Conservation (phyloP, 2,797 vertebrate genomes). For the Anableps anableps region DNA sequence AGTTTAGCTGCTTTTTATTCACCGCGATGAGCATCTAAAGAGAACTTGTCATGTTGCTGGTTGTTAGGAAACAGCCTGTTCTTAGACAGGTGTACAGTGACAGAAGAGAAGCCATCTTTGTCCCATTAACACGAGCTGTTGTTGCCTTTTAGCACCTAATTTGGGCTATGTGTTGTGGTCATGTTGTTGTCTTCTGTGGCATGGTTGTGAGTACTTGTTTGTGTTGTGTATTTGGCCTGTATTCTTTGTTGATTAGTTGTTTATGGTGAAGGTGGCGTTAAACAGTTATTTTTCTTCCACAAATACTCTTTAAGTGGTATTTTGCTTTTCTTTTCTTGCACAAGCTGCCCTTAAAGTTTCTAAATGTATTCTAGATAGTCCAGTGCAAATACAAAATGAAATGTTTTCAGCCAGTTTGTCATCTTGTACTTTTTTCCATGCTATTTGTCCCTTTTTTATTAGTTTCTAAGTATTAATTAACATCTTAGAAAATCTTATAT, state of each 20-base stretch:
- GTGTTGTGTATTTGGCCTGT: conserved; percentile 58
- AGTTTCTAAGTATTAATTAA: neutral
- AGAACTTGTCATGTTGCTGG: conserved; percentile 6
- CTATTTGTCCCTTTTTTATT: no score
- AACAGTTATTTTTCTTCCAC: neutral
- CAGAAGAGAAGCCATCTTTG: conserved; percentile 7
- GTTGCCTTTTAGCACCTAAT: conserved; percentile 3
- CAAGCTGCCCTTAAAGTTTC: neutral
- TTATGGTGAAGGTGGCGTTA: conserved; percentile 11
- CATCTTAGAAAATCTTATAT: neutral
- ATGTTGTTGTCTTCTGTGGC: conserved; percentile 58
- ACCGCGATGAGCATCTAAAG: conserved; percentile 10
- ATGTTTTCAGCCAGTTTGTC: neutral
- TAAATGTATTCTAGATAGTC: neutral
- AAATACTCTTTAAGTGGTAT: neutral
- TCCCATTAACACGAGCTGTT: conserved; percentile 8
- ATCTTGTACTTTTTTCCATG: neutral
- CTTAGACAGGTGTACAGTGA: conserved; percentile 11
- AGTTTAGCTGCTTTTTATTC: conserved; percentile 16
- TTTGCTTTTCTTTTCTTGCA: neutral
- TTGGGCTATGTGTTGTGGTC: conserved; percentile 51
- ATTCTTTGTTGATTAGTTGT: conserved; percentile 39
- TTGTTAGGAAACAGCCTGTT: conserved; percentile 20
- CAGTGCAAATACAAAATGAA: neutral
- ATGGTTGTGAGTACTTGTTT: conserved; percentile 64